Conservation (phyloP, 2,888 invertebrate species). For the Epistrophe eligans region DNA sequence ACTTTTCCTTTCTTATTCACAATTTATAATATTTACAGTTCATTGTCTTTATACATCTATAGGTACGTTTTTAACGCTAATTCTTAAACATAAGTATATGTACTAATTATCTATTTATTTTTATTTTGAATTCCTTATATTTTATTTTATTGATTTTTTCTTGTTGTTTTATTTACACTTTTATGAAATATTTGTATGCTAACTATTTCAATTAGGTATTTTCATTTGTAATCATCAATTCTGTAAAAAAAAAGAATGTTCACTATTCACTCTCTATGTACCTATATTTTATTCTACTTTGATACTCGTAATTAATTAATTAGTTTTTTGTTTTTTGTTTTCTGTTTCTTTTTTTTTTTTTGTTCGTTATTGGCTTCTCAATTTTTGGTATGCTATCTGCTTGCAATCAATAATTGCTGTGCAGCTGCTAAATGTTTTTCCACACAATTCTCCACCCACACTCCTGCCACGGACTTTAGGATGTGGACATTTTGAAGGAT, state of each 20-base stretch:
- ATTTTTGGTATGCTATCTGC: constrained; percentile 60
- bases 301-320: constrained; percentile 49
- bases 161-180: constrained; percentile 19
- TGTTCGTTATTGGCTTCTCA: constrained; percentile 24
- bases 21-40: constrained; percentile 22
- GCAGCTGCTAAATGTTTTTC: constrained; percentile 48
- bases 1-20: constrained; percentile 7
- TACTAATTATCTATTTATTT: not conserved
- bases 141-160: not conserved
- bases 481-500: constrained; percentile 52
- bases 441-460: constrained; percentile 21
- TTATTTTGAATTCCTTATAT: not conserved
- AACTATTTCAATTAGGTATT: constrained; percentile 19
- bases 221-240: constrained; percentile 9
- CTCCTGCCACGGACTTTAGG: constrained; percentile 1
- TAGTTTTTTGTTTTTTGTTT: constrained; percentile 22
- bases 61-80: not conserved
- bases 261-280: not conserved
- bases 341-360: constrained; percentile 39
- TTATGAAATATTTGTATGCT: not conserved
- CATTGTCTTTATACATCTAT: not conserved
- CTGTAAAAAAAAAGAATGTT: constrained; percentile 27
- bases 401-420: constrained; percentile 39
- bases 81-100: not conserved
- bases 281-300: constrained; percentile 36